These are phyloP conservation scores for Megastigmus dorsalis DNA, from an alignment of 2,888 invertebrate genomes.

Conservation along the genomic window DNA sequence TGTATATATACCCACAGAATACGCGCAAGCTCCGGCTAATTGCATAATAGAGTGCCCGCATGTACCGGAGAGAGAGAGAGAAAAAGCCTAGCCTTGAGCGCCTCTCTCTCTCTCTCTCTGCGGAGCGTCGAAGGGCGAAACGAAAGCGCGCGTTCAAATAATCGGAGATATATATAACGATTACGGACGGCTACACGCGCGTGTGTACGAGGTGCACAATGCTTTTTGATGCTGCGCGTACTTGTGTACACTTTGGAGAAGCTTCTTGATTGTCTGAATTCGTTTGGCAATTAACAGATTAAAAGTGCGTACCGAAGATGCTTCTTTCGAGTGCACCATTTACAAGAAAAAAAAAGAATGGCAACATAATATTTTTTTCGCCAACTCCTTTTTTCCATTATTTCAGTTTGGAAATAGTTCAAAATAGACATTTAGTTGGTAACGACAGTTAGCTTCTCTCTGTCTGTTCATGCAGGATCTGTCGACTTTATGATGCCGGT, in stretches of 20 bases:
- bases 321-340: too few relatives aligned
- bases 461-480: too few relatives aligned
- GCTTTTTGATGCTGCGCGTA: neutral
- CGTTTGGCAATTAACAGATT: too few relatives aligned
- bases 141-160: slow-evolving; percentile 28
- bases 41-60: slow-evolving; percentile 74
- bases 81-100: neutral
- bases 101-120: too few relatives aligned
- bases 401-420: neutral
- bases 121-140: slow-evolving; percentile 1
- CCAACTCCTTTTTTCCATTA: too few relatives aligned
- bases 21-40: slow-evolving; percentile 69
- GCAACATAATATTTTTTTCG: neutral
- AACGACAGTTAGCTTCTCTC: slow-evolving; percentile 32
- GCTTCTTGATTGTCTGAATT: too few relatives aligned
- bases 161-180: slow-evolving; percentile 17
- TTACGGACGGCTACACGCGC: neutral
- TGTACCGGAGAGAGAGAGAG: slow-evolving; percentile 52
- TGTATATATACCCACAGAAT: slow-evolving; percentile 64
- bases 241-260: too few relatives aligned
- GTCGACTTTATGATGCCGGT: slow-evolving; percentile 27
- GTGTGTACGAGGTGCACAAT: neutral
- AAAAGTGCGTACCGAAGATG: too few relatives aligned
- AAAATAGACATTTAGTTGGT: slow-evolving; percentile 5
- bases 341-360: too few relatives aligned